A percentile compares a stretch with the other conserved stretches of the same genome.
Evolutionary conservation across 2,113 vertebrate genomes (phyloP).

Genomic region (Clupea harengus): DNA sequence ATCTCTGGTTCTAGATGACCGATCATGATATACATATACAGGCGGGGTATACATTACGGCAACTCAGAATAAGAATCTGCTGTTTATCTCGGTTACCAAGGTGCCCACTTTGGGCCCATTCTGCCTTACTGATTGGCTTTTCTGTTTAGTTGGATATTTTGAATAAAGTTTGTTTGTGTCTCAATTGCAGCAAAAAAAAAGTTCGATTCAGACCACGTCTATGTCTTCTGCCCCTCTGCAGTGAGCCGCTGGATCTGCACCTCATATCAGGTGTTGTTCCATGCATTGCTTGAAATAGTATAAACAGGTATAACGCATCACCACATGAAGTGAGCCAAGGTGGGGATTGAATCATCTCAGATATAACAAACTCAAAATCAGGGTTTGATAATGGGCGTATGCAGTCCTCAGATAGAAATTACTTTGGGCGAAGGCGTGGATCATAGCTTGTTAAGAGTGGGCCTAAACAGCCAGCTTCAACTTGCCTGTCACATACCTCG

Average conservation of each 20-base stretch:
- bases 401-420: neutral
- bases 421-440: neutral
- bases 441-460: constrained; percentile 12
- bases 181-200: no score
- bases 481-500: constrained; percentile 40
- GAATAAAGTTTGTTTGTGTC: no score
- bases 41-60: neutral
- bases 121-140: no score
- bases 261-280: no score
- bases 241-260: no score
- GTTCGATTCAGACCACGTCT: no score
- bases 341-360: neutral
- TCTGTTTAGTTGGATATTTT: no score
- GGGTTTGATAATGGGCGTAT: neutral
- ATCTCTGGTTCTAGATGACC: neutral
- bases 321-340: neutral
- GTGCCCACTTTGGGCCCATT: no score
- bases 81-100: neutral
- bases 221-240: no score
- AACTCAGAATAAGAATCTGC: neutral
- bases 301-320: neutral
- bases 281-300: no score
- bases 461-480: constrained; percentile 40
- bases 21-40: neutral
- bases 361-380: neutral